Base-by-base conservation (phyloP, 2,113 vertebrate species). In the Datnioides undecimradiatus region DNA sequence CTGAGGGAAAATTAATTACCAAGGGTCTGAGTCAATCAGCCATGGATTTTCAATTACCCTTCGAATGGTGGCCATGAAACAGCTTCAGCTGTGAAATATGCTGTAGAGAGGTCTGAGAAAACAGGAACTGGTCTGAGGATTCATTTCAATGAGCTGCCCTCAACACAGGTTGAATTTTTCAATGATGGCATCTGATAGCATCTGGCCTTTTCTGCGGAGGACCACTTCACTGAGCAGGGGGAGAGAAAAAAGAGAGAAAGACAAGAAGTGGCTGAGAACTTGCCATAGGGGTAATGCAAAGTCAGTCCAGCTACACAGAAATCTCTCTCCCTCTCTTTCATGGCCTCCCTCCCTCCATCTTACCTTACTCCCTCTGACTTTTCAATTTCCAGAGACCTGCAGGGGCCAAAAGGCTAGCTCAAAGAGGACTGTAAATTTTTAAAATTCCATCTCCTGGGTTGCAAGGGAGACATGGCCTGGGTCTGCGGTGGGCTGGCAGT, bases 31-130 rank as follows among this genome's bases (percentile, higher is more conserved):
- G 88, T 91, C 88, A 90, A 91, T 91, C 89, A 89, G 85, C 87
- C 87, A 91, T 89, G 89, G 87, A 92, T 91, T 93, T 92, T 91
- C 91, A 91, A 91, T 92, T 92, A 90, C 85, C 79, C 60, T 73
- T 81, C 52, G 6, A 93, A 88, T 66, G 62, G 76, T 72, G 64
- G 46, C 69, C 58, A 86, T 76, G 85, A 90, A 91, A 72, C 85
- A 76, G 72, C 59, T 78, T 86, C 48, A 71, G 79, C 66, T 85
- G 72, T 78, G 82, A 86, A 86, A 88, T 82, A 86, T 82, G 73
- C 66, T 46, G 71, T 23, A 75, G 55, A 73, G 40, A 75, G 66
- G 75, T 60, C 52, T 74, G 48, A 80, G 38, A 83, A 87, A 88
- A 82, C 76, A 76, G 68, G 60, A 76, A 82, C 45, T 0, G 17